A percentile compares a stretch with the other conserved stretches of the same genome.
Evolutionary conservation across 2,113 vertebrate species (phyloP).

Genomic region (Diphyllodes magnificus): DNA sequence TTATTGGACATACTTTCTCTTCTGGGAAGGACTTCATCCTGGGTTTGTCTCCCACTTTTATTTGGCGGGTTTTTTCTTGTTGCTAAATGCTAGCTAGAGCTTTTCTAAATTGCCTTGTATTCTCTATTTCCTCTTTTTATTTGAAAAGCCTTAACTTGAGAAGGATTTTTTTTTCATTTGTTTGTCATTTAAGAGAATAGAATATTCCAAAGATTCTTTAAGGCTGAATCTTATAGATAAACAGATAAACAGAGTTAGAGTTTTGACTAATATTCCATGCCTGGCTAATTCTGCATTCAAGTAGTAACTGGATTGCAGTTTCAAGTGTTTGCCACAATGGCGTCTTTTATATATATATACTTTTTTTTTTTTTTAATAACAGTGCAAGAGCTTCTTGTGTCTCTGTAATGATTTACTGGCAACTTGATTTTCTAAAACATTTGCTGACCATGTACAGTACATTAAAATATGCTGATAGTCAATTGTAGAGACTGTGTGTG

Average conservation of each 20-base stretch:
- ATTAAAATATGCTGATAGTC: neutral
- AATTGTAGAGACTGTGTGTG: fast-evolving
- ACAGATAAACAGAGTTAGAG: neutral
- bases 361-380: neutral
- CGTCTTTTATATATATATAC: no score
- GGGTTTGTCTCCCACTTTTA: neutral
- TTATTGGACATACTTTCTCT: neutral
- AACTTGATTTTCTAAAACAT: neutral
- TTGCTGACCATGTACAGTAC: neutral
- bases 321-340: neutral
- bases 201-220: neutral
- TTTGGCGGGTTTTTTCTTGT: neutral
- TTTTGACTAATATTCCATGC: neutral
- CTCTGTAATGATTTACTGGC: neutral
- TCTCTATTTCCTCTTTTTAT: neutral
- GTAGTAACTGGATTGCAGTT: neutral
- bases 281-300: neutral
- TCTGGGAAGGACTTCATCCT: neutral
- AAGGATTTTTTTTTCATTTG: neutral
- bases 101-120: neutral
- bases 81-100: neutral
- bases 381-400: neutral
- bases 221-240: neutral
- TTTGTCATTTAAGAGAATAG: neutral
- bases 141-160: neutral